Evolutionary conservation across 2,888 invertebrate genomes (phyloP).

Genomic region (Lydus trimaculatus): DNA sequence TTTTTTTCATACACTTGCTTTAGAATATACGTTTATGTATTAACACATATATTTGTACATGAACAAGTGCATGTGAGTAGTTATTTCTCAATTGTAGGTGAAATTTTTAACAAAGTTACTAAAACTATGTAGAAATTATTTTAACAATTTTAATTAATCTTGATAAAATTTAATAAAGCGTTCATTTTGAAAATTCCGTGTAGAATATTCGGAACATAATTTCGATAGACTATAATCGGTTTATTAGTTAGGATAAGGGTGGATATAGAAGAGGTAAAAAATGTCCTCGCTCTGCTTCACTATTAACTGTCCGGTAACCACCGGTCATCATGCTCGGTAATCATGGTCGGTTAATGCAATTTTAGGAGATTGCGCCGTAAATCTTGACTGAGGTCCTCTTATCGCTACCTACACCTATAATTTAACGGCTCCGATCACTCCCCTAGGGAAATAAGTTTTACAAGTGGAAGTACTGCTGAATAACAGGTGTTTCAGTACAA

Average conservation of each 20-base stretch:
- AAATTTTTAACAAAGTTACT: neutral
- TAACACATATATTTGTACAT: constrained; percentile 39
- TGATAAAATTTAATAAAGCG: neutral
- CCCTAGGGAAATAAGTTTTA: constrained; percentile 40
- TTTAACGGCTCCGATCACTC: constrained; percentile 42
- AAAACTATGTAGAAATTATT: neutral
- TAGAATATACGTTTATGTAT: constrained; percentile 39
- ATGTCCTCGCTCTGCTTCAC: constrained; percentile 11
- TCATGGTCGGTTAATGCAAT: constrained; percentile 45
- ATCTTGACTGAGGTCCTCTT: constrained; percentile 39
- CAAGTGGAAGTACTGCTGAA: constrained; percentile 27
- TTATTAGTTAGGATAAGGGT: neutral
- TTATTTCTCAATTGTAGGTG: neutral
- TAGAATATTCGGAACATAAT: neutral
- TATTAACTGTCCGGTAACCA: constrained; percentile 31
- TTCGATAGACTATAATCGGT: neutral
- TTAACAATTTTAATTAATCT: neutral
- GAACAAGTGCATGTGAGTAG: constrained; percentile 24
- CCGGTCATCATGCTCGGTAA: constrained; percentile 37
- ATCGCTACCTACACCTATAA: constrained; percentile 45
- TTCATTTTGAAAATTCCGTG: neutral
- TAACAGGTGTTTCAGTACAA: constrained; percentile 26
- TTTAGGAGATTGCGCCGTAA: constrained; percentile 43
- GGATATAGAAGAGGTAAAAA: neutral
- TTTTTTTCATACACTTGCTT: constrained; percentile 35